Evolutionary conservation across 2,797 vertebrate species (phyloP).

Genomic region (Morelia viridis): DNA sequence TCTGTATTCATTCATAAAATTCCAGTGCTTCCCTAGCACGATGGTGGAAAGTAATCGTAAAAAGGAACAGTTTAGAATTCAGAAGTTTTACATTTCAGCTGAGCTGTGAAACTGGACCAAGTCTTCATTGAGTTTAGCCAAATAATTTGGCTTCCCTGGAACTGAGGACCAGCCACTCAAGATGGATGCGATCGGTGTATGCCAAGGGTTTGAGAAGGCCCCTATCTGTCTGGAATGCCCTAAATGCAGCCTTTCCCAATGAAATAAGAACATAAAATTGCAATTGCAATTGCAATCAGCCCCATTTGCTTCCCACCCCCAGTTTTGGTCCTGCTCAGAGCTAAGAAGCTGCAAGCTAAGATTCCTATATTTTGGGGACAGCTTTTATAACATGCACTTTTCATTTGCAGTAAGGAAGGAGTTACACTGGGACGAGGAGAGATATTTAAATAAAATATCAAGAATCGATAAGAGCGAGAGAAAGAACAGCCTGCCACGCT

Average conservation of each 20-base stretch:
- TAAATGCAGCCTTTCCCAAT: neutral
- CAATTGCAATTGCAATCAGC: neutral
- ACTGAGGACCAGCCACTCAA: too few species aligned
- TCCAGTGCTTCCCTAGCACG: neutral
- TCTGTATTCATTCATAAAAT: neutral
- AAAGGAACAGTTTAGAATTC: neutral
- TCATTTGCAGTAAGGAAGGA: constrained; percentile 46
- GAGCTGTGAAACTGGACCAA: neutral
- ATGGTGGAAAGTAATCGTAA: neutral
- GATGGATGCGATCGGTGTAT: neutral
- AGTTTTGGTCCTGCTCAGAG: neutral
- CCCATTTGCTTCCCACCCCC: neutral
- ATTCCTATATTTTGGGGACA: neutral
- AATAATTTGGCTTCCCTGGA: neutral
- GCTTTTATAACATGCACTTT: neutral
- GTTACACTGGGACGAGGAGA: neutral
- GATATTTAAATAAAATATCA: constrained; percentile 66
- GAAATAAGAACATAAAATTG: neutral
- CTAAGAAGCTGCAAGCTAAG: neutral
- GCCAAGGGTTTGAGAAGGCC: neutral
- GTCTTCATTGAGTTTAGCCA: neutral
- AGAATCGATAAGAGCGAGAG: constrained; percentile 50
- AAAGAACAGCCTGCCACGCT: neutral
- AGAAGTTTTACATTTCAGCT: neutral
- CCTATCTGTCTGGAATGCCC: neutral